Percentiles rank a stretch among this genome's conserved stretches.
These are phyloP conservation scores for Tiaroga cobitis DNA, from an alignment of 2,797 vertebrate genomes.

Conservation along the genomic window DNA sequence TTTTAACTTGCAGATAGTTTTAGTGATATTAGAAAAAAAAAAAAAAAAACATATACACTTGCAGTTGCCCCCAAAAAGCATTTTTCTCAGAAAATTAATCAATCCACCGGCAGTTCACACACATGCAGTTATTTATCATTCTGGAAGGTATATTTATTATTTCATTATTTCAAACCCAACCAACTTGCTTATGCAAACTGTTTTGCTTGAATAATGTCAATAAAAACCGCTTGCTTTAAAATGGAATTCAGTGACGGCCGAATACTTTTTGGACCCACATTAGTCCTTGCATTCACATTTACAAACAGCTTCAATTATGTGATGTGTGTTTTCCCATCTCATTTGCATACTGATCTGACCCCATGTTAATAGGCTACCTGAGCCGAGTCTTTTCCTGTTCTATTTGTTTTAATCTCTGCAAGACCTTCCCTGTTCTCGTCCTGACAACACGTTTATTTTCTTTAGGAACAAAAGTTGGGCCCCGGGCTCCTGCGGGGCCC, in stretches of 20 bases:
- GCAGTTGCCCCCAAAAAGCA: neutral
- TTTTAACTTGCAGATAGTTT: no score
- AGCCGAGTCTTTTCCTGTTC: constrained; percentile 43
- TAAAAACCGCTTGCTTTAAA: neutral
- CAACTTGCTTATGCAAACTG: neutral
- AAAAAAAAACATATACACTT: neutral
- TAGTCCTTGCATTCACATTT: neutral
- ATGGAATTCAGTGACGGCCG: neutral
- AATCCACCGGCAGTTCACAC: neutral
- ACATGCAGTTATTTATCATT: neutral
- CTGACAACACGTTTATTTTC: constrained; percentile 78
- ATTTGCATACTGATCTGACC: neutral
- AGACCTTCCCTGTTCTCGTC: constrained; percentile 59
- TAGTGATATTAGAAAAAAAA: no score
- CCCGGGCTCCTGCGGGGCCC: constrained; percentile 61
- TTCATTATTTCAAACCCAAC: neutral
- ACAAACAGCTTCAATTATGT: neutral
- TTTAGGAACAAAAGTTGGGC: constrained; percentile 73
- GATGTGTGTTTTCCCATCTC: constrained; percentile 3
- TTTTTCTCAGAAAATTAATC: neutral
- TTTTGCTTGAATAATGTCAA: neutral
- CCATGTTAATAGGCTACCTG: constrained; percentile 19
- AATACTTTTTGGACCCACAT: neutral
- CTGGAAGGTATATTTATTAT: neutral
- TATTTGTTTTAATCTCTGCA: constrained; percentile 70